These are phyloP conservation scores for Antechinus stuartii DNA, from an alignment of 2,113 vertebrate genomes.

Conservation along the genomic window DNA sequence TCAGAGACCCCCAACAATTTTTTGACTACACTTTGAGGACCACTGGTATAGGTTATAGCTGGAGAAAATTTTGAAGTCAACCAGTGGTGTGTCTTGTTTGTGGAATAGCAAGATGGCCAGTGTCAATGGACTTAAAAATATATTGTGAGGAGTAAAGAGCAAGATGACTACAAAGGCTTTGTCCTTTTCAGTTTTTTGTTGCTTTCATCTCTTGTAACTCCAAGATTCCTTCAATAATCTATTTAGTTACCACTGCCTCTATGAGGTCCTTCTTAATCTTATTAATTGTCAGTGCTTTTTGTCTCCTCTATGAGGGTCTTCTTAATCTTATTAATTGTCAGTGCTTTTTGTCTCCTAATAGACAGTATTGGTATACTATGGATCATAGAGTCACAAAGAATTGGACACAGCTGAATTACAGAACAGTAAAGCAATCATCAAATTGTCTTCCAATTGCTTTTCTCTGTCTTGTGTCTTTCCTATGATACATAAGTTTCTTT, in stretches of 20 bases:
- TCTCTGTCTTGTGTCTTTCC: neutral
- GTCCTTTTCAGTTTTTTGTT: neutral
- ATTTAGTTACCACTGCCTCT: neutral
- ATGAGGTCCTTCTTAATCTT: neutral
- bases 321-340: neutral
- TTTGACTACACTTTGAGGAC: too few relatives aligned
- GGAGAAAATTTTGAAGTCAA: neutral
- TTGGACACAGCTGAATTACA: neutral
- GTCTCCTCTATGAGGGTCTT: neutral
- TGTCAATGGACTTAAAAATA: neutral
- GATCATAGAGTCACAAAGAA: neutral
- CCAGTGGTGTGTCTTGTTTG: neutral
- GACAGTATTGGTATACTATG: neutral
- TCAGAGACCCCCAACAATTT: too few relatives aligned
- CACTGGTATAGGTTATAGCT: neutral
- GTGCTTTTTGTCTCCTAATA: neutral
- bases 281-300: neutral
- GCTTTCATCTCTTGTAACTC: neutral
- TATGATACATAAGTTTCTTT: neutral
- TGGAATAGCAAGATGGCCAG: neutral
- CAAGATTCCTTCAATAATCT: neutral
- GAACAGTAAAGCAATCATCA: neutral
- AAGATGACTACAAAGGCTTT: neutral
- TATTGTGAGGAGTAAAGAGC: neutral
- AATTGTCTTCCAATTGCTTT: neutral